Evolutionary conservation across 2,888 invertebrate genomes (phyloP), one percentile per base, ranked within the genome.

Genomic region (Acanthosepion lycidas): DNA sequence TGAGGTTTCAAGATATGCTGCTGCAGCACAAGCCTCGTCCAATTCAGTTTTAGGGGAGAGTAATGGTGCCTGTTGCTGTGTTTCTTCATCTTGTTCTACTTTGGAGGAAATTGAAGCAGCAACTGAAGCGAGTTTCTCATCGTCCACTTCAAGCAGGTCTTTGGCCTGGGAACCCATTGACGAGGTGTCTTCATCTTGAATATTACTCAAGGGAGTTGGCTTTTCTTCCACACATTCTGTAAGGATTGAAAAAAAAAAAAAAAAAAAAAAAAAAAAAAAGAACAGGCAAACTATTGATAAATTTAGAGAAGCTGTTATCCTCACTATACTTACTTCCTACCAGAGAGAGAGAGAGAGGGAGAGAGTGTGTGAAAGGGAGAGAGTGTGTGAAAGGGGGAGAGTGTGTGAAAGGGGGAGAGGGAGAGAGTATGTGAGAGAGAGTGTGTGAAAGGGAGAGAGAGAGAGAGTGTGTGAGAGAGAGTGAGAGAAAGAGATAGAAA

Each of bases 21-120:
- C 55, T 48, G 64, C 49, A 0, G 55, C 94, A n/a, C 55, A 53
- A 18, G 94, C n/a, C 49, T 94, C 95, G 64, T 95, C 94, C 48
- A 59, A 23, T 95, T 95, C 95, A 4, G 94, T 55, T n/a, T 94
- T 94, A 4, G 94, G 94, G 26, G 94, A 64, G 48, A 64, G 59
- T 8, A 55, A 8, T 6, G 94, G 94, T 33, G 59, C 94, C 48
- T 55, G 94, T 28, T 94, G 94, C 49, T 92, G 48, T 5, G 94
- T 64, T 64, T 94, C 94, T 59, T 94, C 94, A 53, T 94, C 94
- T 28, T 64, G 33, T 49, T 93, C 93, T 18, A 93, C 51, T n/a
- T 93, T 93, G 20, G 93, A 53, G 5, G 93, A 28, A 12, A 53
- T 51, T 5, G 49, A n/a, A n/a, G n/a, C n/a, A n/a, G 93, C 20